Evolutionary conservation across 2,888 invertebrate genomes (phyloP).

Genomic region (Nephrotoma flavescens): DNA sequence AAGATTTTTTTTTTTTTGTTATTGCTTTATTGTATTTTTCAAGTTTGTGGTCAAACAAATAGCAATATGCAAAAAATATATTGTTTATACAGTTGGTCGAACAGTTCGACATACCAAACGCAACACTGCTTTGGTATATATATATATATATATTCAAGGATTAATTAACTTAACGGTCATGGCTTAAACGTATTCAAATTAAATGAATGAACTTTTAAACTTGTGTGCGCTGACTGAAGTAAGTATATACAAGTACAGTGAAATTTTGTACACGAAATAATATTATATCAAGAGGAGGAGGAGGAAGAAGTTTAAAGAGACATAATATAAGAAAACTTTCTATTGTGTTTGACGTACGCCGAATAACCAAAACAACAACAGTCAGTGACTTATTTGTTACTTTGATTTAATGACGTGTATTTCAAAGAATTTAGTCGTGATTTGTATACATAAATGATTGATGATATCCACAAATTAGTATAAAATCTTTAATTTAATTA

Average conservation of each 20-base stretch:
- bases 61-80: background rate
- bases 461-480: background rate
- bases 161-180: background rate
- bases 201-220: background rate
- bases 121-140: background rate
- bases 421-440: background rate
- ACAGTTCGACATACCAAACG: background rate
- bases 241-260: background rate
- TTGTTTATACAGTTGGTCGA: background rate
- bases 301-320: background rate
- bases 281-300: background rate
- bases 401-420: background rate
- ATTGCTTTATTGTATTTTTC: background rate
- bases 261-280: background rate
- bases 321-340: background rate
- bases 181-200: background rate
- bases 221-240: background rate
- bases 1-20: background rate
- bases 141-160: background rate
- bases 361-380: background rate
- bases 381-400: background rate
- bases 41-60: background rate
- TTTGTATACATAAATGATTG: background rate
- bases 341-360: background rate
- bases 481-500: background rate